Evolutionary conservation across 2,113 vertebrate species (phyloP), one percentile per base, ranked within the genome.

Genomic region (Chlorodrepanis virens): DNA sequence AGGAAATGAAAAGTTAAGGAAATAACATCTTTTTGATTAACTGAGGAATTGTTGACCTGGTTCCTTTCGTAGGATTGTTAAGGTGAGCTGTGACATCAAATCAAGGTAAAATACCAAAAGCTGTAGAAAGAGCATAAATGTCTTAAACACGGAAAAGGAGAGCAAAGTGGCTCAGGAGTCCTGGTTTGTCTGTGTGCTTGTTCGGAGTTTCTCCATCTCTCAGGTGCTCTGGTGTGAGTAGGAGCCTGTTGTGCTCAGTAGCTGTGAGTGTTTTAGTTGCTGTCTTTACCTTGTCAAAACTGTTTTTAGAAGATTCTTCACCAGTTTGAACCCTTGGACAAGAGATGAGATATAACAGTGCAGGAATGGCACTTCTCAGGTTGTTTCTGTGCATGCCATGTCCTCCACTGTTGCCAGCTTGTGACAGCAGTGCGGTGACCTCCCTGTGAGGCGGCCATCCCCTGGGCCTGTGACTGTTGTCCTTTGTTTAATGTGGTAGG

Each of bases 231-330:
- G 15, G 3, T 81, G 81, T 37, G 85, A 89, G 45, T 53, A 87
- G 83, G 95, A 95, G 89, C 96, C 93, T 93, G 84, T 96, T 97
- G 96, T 92, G 87, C 98, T 97, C 96, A 87, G 97, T 97, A 97
- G 82, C 96, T 89, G 49, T 95, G 71, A 96, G 97, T 69, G 87
- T 31, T 12, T 23, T n/a, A 80, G 31, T 28, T 54, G 19, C 31
- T 91, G 29, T 53, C 21, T 56, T 49, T 72, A 91, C 67, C 42
- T 78, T 33, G 22, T 67, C 79, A 68, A 5, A 50, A 1, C 52
- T 81, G 19, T 2, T 35, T 61, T 64, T 64, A 56, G 71, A 68
- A 69, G 49, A 4, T 64, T 47, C 45, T 60, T 57, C 59, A 29
- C 44, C n/a, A 4, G 65, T 86, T 50, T 83, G 78, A 83, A 4